These are phyloP conservation scores for Pammene fasciana DNA, from an alignment of 2,888 invertebrate species.

Conservation along the genomic window DNA sequence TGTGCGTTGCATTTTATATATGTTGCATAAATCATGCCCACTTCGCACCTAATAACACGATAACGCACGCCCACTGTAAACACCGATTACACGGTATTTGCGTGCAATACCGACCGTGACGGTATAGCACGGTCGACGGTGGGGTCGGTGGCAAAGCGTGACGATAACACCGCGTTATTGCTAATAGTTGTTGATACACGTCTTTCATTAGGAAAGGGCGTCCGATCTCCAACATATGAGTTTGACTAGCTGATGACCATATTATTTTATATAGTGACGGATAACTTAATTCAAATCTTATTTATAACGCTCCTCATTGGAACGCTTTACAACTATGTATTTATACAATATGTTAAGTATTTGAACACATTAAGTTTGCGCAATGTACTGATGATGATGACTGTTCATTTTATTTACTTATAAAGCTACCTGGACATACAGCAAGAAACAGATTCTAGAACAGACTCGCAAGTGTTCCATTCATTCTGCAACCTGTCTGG, in stretches of 20 bases:
- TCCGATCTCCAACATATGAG: background rate
- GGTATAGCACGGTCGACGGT: constrained; percentile 25
- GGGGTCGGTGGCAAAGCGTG: constrained; percentile 31
- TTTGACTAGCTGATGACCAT: background rate
- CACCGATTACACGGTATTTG: constrained; percentile 40
- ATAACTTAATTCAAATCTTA: too few species aligned
- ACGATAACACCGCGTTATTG: constrained; percentile 20
- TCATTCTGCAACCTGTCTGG: constrained; percentile 37
- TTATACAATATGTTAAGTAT: too few species aligned
- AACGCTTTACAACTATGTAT: too few species aligned
- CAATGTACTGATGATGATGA: background rate
- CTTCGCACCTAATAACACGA: constrained; percentile 26
- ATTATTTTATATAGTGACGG: too few species aligned
- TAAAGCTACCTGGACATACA: background rate
- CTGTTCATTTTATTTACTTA: background rate
- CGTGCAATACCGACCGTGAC: constrained; percentile 41
- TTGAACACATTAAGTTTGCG: too few species aligned
- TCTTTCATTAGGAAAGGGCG: background rate
- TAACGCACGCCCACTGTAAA: constrained; percentile 30
- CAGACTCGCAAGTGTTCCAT: constrained; percentile 26
- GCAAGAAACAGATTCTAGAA: constrained; percentile 5
- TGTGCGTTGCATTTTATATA: background rate
- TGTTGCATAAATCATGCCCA: constrained; percentile 16
- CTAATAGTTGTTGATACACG: constrained; percentile 7
- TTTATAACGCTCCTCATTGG: too few species aligned